Percentiles rank a stretch among this genome's conserved stretches.
Evolutionary conservation across 1,140 invertebrate species (phyloP).

Genomic region (Chelonus insularis): DNA sequence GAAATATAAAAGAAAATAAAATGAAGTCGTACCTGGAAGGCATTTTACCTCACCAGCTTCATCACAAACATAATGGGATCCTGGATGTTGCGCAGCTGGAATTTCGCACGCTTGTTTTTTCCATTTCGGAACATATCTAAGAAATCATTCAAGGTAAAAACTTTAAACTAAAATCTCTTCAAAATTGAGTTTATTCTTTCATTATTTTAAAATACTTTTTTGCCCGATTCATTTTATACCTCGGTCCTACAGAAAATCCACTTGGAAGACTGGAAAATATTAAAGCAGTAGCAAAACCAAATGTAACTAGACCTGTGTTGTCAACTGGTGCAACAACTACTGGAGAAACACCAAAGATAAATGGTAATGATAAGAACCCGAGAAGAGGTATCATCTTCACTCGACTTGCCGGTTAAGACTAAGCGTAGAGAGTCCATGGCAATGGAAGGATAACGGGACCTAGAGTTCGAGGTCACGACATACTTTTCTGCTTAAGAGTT

Average conservation of each 20-base stretch:
- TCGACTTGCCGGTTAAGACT: slow-evolving; percentile 55
- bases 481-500: slow-evolving; percentile 42
- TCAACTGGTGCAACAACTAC: slow-evolving; percentile 36
- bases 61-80: slow-evolving; percentile 91
- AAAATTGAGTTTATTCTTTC: neutral
- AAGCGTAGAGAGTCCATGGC: slow-evolving; percentile 44
- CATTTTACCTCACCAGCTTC: slow-evolving; percentile 91
- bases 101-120: slow-evolving; percentile 83
- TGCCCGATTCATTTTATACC: slow-evolving; percentile 37
- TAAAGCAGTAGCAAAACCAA: slow-evolving; percentile 36
- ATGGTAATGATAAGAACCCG: slow-evolving; percentile 29
- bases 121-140: slow-evolving; percentile 76
- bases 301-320: slow-evolving; percentile 30
- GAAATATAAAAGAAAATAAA: slow-evolving; percentile 2
- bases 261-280: slow-evolving; percentile 40
- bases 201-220: neutral
- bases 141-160: neutral
- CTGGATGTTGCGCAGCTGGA: slow-evolving; percentile 81
- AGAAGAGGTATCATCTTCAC: slow-evolving; percentile 52
- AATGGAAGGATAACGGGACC: slow-evolving; percentile 52
- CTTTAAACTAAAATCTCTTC: neutral
- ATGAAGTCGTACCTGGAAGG: slow-evolving; percentile 65
- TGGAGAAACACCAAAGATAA: slow-evolving; percentile 38
- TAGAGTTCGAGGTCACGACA: slow-evolving; percentile 56
- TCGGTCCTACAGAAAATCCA: slow-evolving; percentile 47